Evolutionary conservation across 1,140 invertebrate species (phyloP).

Genomic region (Ganaspis sp.): DNA sequence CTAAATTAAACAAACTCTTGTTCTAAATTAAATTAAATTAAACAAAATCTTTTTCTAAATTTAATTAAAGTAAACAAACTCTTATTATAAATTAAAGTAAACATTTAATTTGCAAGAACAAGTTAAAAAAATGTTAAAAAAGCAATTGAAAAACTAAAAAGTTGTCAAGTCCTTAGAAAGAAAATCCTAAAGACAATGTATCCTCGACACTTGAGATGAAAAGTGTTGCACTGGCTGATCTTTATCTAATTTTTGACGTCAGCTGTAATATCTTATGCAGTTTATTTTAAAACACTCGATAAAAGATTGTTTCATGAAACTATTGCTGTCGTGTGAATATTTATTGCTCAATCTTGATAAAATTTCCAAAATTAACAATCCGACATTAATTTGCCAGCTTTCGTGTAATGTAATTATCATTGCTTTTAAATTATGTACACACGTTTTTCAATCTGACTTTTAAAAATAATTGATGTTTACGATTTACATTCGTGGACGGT

Average conservation of each 20-base stretch:
- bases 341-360: constrained; percentile 2
- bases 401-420: not conserved
- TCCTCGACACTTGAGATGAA: not conserved
- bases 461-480: not conserved
- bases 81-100: too few relatives aligned
- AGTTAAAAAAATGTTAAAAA: too few relatives aligned
- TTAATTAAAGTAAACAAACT: too few relatives aligned
- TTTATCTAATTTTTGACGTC: constrained; percentile 6
- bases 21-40: too few relatives aligned
- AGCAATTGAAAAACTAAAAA: too few relatives aligned
- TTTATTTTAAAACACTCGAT: constrained; percentile 7
- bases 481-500: too few relatives aligned
- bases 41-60: too few relatives aligned
- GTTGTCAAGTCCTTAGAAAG: not conserved
- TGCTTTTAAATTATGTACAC: not conserved
- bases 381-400: not conserved
- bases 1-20: too few relatives aligned
- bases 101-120: too few relatives aligned
- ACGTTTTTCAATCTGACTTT: not conserved
- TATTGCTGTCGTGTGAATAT: not conserved
- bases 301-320: constrained; percentile 12
- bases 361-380: constrained; percentile 5
- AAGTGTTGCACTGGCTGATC: not conserved
- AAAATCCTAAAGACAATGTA: not conserved
- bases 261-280: constrained; percentile 10